Evolutionary conservation across 30 jellyfish, hydroid and myxozoan species (phyloP).

Genomic region (Catostylus mosaicus): DNA sequence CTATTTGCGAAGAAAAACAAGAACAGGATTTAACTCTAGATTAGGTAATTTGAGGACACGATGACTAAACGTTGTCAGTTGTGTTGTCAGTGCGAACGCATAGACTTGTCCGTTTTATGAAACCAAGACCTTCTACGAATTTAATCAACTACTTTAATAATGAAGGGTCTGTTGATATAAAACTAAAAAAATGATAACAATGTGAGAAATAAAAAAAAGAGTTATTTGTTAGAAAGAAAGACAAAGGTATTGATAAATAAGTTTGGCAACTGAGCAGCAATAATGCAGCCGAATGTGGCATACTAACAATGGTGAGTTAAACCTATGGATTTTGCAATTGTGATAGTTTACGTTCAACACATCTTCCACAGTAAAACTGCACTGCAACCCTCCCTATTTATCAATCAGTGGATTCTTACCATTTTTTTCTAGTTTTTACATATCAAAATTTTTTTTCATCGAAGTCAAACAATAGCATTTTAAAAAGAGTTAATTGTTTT

Average conservation of each 20-base stretch:
- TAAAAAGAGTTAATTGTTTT: not conserved
- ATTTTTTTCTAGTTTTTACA: not conserved
- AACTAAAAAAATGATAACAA: too few relatives aligned
- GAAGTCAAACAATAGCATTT: not conserved
- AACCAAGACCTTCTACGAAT: too few relatives aligned
- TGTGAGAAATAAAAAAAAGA: too few relatives aligned
- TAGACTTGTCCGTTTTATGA: too few relatives aligned
- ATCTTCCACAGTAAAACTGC: too few relatives aligned
- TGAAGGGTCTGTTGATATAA: constrained; percentile 18
- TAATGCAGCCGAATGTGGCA: not conserved
- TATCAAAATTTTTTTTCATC: not conserved
- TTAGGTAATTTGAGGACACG: too few relatives aligned
- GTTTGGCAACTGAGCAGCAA: not conserved
- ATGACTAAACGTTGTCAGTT: too few relatives aligned
- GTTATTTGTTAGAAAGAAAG: not conserved
- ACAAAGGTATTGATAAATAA: not conserved
- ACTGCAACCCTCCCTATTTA: not conserved
- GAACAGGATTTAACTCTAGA: too few relatives aligned
- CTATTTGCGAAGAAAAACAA: too few relatives aligned
- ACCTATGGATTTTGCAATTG: not conserved
- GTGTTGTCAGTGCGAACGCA: too few relatives aligned
- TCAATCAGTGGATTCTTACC: not conserved
- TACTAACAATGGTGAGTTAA: not conserved
- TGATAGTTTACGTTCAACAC: too few relatives aligned
- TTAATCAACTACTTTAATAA: not conserved